phyloP scores from a whole-genome alignment of 2,113 vertebrate genomes.

The Oenanthe oenanthe region DNA sequence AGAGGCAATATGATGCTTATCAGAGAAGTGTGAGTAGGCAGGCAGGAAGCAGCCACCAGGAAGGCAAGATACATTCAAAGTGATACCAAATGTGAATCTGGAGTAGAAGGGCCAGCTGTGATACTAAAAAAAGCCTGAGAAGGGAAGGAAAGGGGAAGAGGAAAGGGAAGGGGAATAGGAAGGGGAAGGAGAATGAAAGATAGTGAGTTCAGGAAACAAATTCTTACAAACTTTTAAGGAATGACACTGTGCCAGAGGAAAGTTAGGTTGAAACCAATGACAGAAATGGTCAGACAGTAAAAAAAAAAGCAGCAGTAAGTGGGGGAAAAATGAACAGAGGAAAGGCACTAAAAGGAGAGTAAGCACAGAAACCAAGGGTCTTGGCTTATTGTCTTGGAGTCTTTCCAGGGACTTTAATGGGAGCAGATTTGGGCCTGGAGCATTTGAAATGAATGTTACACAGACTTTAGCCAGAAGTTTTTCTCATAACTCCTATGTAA shows the following conservation, averaged over 20 bases:
- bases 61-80: not conserved
- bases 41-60: not conserved
- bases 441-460: not conserved
- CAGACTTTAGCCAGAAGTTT: not conserved
- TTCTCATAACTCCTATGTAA: not conserved
- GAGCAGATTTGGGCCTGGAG: not conserved
- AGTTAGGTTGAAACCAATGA: not conserved
- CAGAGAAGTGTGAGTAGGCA: not conserved
- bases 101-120: not conserved
- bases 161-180: not conserved
- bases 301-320: not conserved
- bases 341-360: not conserved
- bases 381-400: not conserved
- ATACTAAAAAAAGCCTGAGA: not conserved
- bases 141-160: not conserved
- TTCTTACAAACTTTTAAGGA: not conserved
- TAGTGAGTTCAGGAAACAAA: not conserved
- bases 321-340: not conserved
- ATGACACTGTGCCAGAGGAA: not conserved
- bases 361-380: not conserved
- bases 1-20: not conserved
- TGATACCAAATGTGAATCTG: not conserved
- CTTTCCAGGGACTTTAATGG: not conserved
- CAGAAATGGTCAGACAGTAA: not conserved
- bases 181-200: not conserved